Conservation (phyloP, 2,888 invertebrate species). For the Fragum fragum region DNA sequence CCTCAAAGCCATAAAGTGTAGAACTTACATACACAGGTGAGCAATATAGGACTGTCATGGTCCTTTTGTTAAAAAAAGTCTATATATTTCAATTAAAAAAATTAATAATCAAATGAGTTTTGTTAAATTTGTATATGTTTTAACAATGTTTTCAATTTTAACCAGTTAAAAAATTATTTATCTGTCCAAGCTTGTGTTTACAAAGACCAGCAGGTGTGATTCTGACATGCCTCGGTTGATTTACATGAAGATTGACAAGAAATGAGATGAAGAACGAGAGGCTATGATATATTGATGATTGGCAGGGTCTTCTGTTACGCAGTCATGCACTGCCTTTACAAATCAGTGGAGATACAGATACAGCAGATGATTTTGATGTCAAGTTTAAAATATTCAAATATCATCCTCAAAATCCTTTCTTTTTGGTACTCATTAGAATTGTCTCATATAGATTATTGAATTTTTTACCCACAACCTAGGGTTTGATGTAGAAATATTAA, state of each 20-base stretch:
- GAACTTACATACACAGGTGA: too few species aligned
- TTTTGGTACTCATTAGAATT: neutral
- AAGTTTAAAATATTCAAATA: neutral
- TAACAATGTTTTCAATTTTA: too few species aligned
- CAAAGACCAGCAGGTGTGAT: neutral
- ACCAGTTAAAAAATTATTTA: too few species aligned
- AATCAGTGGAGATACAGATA: neutral
- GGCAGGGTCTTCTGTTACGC: slow-evolving; percentile 30
- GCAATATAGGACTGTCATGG: too few species aligned
- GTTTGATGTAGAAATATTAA: neutral
- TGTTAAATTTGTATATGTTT: too few species aligned
- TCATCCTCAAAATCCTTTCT: neutral
- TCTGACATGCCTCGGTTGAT: slow-evolving; percentile 5
- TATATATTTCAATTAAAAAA: too few species aligned
- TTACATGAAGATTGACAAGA: slow-evolving; percentile 9
- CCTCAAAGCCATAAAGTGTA: too few species aligned
- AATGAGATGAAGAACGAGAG: slow-evolving; percentile 26
- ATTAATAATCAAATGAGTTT: too few species aligned
- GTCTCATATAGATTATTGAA: neutral
- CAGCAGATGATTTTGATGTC: too few species aligned
- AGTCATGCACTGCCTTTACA: slow-evolving; percentile 20
- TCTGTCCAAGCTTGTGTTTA: too few species aligned
- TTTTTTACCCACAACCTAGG: neutral
- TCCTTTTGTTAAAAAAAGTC: too few species aligned
- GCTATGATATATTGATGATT: slow-evolving; percentile 33